A percentile compares a stretch with the other conserved stretches of the same genome.
These are phyloP conservation scores for Acanthiza pusilla DNA, from an alignment of 2,797 vertebrate species.

Conservation along the genomic window DNA sequence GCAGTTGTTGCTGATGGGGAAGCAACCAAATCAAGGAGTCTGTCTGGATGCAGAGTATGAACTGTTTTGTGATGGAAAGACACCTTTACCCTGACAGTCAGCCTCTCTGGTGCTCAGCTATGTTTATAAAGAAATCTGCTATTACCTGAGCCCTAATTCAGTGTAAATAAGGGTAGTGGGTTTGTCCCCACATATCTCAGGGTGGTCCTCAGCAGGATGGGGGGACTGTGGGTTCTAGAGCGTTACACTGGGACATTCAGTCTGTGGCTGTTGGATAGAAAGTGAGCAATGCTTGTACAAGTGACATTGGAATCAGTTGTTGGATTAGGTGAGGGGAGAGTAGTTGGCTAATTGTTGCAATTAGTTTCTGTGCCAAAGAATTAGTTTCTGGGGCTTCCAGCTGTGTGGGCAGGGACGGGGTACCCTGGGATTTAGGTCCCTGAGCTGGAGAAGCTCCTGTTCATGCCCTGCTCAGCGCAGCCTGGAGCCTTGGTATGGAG, in stretches of 20 bases:
- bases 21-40: not conserved
- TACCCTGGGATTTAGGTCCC: not conserved
- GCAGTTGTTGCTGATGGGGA: not conserved
- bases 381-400: not conserved
- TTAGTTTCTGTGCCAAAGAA: not conserved
- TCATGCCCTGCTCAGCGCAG: not conserved
- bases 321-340: not conserved
- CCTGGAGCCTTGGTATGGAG: not conserved
- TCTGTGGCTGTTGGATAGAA: accelerated
- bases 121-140: not conserved
- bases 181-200: not conserved
- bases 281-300: not conserved
- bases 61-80: not conserved
- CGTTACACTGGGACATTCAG: not conserved
- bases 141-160: not conserved
- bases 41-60: not conserved
- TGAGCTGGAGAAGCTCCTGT: not conserved
- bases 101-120: not conserved
- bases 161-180: not conserved
- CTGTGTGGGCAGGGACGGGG: accelerated
- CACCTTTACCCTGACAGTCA: not conserved
- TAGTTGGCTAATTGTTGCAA: not conserved
- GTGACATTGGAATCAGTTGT: not conserved
- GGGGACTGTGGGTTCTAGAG: not conserved
- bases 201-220: not conserved